phyloP scores from a whole-genome alignment of 2,797 vertebrate species.

The Menidia menidia region DNA sequence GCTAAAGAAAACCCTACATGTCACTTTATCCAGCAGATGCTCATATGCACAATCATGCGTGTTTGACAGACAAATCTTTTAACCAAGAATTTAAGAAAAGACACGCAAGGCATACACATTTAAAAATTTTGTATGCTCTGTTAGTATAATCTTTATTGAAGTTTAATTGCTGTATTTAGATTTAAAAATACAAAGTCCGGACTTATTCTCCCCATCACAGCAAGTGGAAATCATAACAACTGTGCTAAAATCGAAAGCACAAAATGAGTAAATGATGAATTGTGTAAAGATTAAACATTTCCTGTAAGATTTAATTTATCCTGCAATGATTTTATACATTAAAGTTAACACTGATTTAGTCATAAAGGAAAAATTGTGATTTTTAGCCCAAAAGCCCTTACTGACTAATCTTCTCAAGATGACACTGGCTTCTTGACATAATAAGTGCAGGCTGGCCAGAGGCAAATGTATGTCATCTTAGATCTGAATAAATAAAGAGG shows the following conservation, averaged over 20 bases:
- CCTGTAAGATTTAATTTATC: too few relatives aligned
- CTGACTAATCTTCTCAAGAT: slow-evolving; percentile 30
- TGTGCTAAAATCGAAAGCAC: background rate
- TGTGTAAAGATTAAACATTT: background rate
- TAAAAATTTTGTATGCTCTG: background rate
- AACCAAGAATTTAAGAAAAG: background rate
- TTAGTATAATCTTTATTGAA: background rate
- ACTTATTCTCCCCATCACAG: too few relatives aligned
- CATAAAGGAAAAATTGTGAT: slow-evolving; percentile 10
- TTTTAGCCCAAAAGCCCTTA: slow-evolving; percentile 30
- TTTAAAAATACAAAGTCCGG: too few relatives aligned
- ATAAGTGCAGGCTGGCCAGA: slow-evolving; percentile 49
- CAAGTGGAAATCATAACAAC: too few relatives aligned
- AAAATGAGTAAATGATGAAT: background rate
- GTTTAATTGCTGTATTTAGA: too few relatives aligned
- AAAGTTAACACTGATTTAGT: background rate
- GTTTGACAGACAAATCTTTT: too few relatives aligned
- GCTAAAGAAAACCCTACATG: too few relatives aligned
- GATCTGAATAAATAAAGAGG: slow-evolving; percentile 51
- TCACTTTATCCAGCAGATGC: too few relatives aligned
- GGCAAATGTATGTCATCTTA: slow-evolving; percentile 60
- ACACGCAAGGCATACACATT: background rate
- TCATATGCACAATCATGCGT: too few relatives aligned
- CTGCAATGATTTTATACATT: background rate
- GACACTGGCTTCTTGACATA: slow-evolving; percentile 36